These are phyloP conservation scores for Ptychoptera albimana DNA, from an alignment of 2,888 invertebrate species.

Conservation along the genomic window DNA sequence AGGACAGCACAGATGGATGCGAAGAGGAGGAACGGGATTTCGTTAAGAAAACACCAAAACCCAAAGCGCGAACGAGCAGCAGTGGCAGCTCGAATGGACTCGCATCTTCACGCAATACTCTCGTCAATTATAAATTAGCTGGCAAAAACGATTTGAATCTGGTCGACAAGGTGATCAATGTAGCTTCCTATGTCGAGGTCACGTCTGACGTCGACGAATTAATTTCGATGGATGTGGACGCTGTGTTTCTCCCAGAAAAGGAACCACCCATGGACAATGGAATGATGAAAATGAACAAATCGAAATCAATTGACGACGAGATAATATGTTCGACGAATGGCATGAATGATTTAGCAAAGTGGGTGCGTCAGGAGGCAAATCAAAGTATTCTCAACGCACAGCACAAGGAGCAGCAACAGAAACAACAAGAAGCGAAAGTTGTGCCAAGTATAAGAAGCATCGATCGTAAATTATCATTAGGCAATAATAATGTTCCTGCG, in stretches of 20 bases:
- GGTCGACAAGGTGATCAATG: conserved; percentile 29
- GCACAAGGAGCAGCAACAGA: no score
- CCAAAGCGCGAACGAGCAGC: conserved; percentile 24
- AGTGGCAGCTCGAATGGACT: not conserved
- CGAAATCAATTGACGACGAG: not conserved
- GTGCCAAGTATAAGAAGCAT: not conserved
- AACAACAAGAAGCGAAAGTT: conserved; percentile 12
- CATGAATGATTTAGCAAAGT: conserved; percentile 19
- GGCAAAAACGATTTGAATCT: conserved; percentile 22
- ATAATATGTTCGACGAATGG: not conserved
- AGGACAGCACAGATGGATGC: conserved; percentile 34
- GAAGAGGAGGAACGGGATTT: conserved; percentile 21
- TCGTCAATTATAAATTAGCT: conserved; percentile 22
- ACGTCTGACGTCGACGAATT: conserved; percentile 27
- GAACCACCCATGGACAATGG: conserved; percentile 7
- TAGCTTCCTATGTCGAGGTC: conserved; percentile 28
- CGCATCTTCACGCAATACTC: conserved; percentile 10
- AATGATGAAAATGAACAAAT: no score
- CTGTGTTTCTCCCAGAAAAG: conserved; percentile 9
- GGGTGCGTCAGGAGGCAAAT: conserved; percentile 22
- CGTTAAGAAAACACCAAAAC: conserved; percentile 27
- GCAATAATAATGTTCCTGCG: no score
- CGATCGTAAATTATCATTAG: no score
- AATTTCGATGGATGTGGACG: no score
- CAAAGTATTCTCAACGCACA: conserved; percentile 14